Base-by-base conservation (phyloP, 2,113 vertebrate genomes). In the Dicaeum eximium region DNA sequence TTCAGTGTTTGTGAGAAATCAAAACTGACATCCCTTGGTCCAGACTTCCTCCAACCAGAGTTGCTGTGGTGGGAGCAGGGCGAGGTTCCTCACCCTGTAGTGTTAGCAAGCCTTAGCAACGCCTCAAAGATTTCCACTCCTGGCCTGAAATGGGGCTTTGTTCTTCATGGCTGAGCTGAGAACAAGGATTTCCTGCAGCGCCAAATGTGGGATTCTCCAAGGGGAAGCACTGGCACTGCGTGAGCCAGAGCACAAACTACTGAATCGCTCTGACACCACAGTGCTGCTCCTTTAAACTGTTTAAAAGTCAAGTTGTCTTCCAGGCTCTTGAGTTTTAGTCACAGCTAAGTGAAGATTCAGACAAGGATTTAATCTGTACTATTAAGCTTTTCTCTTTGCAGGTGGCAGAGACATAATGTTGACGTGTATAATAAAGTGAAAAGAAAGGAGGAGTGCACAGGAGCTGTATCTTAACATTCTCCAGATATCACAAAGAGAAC, bases 371-470 rank as follows among this genome's bases (percentile, higher is more conserved):
- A 90, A 95, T 95, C 60, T 93, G 51, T 1, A 4, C 79, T 88
- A 17, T 96, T 94, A 95, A 92, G 79, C 58, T 92, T 90, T 94
- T 80, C 87, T 88, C 58, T 83, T 96, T 74, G 79, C 90, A 88
- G 75, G 87, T 93, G 92, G 53, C 86, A 94, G 75, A 90, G 88
- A 90, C 60, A 56, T 92, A 83, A 90, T 66, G 47, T 74, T 88
- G 93, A 88, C 18, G 0, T 70, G 56, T 90, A 73, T 86, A 86
- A 92, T 66, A 93, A 70, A 58, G 64, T 66, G 54, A 58, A 90
- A 82, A 60, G 60, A 77, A 88, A 69, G 69, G 64, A 90, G 67
- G n/a, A 74, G n/a, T 40, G 45, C 60, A 33, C 78, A 77, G 70
- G 86, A 70, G 48, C 75, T 73, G 2, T 86, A 37, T 80, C 33